Percentiles rank a stretch among this genome's conserved stretches.
These are phyloP conservation scores for Nanorana parkeri DNA, from an alignment of 2,113 vertebrate species.

Conservation along the genomic window DNA sequence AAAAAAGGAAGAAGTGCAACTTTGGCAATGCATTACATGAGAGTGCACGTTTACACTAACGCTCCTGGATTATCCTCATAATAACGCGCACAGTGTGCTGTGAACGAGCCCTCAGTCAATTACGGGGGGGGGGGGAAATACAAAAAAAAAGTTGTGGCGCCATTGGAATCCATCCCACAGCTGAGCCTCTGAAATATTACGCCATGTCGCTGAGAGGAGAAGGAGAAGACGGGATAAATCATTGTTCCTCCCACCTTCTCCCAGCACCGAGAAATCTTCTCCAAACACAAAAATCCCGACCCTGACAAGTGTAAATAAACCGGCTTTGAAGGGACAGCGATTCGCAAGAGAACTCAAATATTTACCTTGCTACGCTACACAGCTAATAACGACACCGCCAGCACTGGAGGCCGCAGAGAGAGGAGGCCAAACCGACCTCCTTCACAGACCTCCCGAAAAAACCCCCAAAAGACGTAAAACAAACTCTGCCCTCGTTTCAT, in stretches of 20 bases:
- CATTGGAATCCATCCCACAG: neutral
- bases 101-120: too few species aligned
- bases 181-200: conserved; percentile 43
- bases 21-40: too few species aligned
- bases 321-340: conserved; percentile 57
- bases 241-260: conserved; percentile 57
- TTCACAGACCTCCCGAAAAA: neutral
- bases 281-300: conserved; percentile 63
- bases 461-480: neutral
- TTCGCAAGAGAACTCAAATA: conserved; percentile 60
- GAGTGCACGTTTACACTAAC: too few species aligned
- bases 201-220: neutral
- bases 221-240: conserved; percentile 61
- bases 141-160: neutral
- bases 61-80: too few species aligned
- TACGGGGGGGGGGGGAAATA: too few species aligned
- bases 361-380: conserved; percentile 66
- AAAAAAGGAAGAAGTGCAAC: too few species aligned
- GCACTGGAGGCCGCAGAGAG: neutral
- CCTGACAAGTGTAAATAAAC: conserved; percentile 68
- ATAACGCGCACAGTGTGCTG: too few species aligned
- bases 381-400: conserved; percentile 62
- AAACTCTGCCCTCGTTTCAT: neutral
- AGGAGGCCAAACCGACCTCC: neutral
- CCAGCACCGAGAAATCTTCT: conserved; percentile 58